A percentile compares a stretch with the other conserved stretches of the same genome.
Evolutionary conservation across 1,140 invertebrate species (phyloP).

Genomic region (Leptinotarsa lineolata): DNA sequence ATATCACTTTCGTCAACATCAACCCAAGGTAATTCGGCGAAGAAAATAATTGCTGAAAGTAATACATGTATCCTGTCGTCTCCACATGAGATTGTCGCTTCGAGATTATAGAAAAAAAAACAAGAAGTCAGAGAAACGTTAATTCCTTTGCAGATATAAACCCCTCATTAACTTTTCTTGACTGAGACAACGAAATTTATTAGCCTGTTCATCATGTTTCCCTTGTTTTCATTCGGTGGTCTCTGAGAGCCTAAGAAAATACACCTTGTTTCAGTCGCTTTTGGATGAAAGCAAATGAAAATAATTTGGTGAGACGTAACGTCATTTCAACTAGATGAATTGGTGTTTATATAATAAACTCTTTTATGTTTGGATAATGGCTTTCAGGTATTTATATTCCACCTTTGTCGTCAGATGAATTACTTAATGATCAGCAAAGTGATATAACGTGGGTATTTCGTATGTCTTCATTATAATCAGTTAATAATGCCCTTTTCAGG

Average conservation of each 20-base stretch:
- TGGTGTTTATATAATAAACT: conserved; percentile 8
- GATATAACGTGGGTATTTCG: too few relatives aligned
- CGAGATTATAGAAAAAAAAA: too few relatives aligned
- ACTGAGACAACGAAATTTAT: conserved; percentile 1
- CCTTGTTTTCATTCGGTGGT: background rate
- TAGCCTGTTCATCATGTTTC: background rate
- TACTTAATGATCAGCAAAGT: background rate
- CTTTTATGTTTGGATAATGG: background rate
- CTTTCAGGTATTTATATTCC: background rate
- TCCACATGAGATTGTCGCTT: too few relatives aligned
- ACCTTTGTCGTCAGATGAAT: background rate
- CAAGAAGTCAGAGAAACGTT: background rate
- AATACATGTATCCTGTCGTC: too few relatives aligned
- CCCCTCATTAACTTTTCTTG: conserved; percentile 4
- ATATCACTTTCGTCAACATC: too few relatives aligned
- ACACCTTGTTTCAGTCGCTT: conserved; percentile 7
- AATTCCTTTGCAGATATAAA: conserved; percentile 3
- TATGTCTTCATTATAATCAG: too few relatives aligned
- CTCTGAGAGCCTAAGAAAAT: background rate
- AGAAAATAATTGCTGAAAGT: too few relatives aligned
- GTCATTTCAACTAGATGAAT: conserved; percentile 1
- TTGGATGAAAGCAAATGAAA: conserved; percentile 3
- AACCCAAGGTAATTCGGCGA: too few relatives aligned
- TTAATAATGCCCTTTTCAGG: too few relatives aligned
- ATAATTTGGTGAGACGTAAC: background rate